phyloP scores from a whole-genome alignment of 2,113 vertebrate species.

The Melanostigma gelatinosum region DNA sequence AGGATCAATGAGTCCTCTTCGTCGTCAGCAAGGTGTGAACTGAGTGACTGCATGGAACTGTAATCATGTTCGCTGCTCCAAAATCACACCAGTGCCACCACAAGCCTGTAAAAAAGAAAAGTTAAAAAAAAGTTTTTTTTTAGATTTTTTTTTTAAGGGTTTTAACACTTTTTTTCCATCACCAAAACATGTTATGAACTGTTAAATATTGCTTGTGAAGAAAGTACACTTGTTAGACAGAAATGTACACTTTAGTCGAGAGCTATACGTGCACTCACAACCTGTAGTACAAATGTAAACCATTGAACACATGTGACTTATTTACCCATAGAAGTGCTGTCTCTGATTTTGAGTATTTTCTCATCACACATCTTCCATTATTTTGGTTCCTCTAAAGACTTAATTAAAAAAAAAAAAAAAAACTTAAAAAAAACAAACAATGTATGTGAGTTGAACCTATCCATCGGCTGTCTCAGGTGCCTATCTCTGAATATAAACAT shows the following conservation, averaged over 20 bases:
- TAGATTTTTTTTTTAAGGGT: constrained; percentile 12
- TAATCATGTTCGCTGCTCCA: constrained; percentile 34
- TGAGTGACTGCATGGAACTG: constrained; percentile 42
- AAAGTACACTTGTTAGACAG: constrained; percentile 60
- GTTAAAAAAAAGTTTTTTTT: background rate
- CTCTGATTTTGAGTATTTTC: constrained; percentile 51
- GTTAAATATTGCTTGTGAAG: constrained; percentile 64
- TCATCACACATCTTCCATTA: constrained; percentile 42
- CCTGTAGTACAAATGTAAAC: constrained; percentile 69
- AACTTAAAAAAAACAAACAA: background rate
- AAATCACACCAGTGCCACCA: constrained; percentile 58
- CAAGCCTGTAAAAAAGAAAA: constrained; percentile 53
- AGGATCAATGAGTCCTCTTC: constrained; percentile 51
- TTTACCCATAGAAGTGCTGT: constrained; percentile 47
- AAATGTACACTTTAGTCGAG: constrained; percentile 62
- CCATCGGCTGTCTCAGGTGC: constrained; percentile 72
- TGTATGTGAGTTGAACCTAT: constrained; percentile 72
- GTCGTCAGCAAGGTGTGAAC: constrained; percentile 34
- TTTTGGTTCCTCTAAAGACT: constrained; percentile 50
- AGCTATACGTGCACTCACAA: constrained; percentile 63
- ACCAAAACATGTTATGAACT: constrained; percentile 64
- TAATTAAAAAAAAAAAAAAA: constrained; percentile 8
- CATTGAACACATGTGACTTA: constrained; percentile 66
- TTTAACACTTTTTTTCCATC: constrained; percentile 52
- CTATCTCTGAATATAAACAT: constrained; percentile 54